A percentile compares a stretch with the other conserved stretches of the same genome.
phyloP scores from a whole-genome alignment of 2,888 invertebrate genomes.

The Epinotia ramella region DNA sequence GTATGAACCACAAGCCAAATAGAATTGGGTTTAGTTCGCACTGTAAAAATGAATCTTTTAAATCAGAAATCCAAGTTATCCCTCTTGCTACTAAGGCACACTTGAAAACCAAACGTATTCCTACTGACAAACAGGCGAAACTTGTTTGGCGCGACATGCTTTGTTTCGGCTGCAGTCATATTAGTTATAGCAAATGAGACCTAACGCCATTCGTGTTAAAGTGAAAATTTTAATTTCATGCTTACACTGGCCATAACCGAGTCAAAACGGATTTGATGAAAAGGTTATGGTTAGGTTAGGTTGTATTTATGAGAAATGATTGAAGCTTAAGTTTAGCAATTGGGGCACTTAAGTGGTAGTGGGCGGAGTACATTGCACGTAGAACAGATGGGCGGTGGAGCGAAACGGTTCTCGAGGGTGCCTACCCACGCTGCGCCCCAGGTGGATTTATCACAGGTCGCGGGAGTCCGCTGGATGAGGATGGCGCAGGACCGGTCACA shows the following conservation, averaged over 20 bases:
- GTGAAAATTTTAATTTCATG: background rate
- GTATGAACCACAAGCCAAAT: slow-evolving; percentile 56
- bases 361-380: no score
- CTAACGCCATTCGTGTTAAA: background rate
- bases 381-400: no score
- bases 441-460: no score
- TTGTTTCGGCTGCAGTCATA: background rate
- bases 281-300: no score
- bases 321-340: background rate
- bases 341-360: no score
- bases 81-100: slow-evolving; percentile 50
- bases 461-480: no score
- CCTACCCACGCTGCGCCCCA: no score
- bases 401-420: no score
- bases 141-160: background rate
- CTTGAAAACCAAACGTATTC: slow-evolving; percentile 18
- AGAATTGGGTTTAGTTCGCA: slow-evolving; percentile 62
- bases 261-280: background rate
- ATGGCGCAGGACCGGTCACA: no score
- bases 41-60: slow-evolving; percentile 77
- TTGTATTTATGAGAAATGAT: background rate
- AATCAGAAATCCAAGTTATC: slow-evolving; percentile 68
- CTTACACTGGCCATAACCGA: background rate
- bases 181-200: slow-evolving; percentile 8
- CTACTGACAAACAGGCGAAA: background rate